These are phyloP conservation scores for Kobus ellipsiprymnus DNA, from an alignment of 2,113 vertebrate genomes.

Conservation along the genomic window DNA sequence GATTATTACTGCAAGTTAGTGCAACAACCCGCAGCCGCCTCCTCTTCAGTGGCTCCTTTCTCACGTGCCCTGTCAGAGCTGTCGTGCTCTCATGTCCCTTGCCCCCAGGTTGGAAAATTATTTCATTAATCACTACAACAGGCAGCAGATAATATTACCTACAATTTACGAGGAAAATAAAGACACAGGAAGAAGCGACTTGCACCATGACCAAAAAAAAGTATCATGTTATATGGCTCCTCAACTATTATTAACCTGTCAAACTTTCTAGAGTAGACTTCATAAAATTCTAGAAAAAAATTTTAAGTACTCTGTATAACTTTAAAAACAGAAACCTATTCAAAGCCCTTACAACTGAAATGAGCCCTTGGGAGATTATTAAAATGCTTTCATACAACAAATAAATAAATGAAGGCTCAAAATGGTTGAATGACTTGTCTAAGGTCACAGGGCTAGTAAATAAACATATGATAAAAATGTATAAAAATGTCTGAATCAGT, in stretches of 20 bases:
- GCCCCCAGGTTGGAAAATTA: not conserved
- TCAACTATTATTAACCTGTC: not conserved
- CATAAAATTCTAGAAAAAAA: not conserved
- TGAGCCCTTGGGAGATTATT: not conserved
- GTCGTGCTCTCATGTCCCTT: not conserved
- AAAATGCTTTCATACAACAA: not conserved
- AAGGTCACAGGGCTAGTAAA: not conserved
- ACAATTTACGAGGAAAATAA: not conserved
- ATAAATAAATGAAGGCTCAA: not conserved
- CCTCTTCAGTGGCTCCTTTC: not conserved
- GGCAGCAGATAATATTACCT: not conserved
- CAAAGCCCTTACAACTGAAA: not conserved
- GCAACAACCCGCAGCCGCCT: not conserved
- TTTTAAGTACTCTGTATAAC: not conserved
- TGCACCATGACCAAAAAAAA: not conserved
- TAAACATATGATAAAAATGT: not conserved
- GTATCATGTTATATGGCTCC: not conserved
- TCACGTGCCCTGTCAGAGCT: fast-evolving
- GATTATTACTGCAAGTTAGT: too few relatives aligned
- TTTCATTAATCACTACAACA: not conserved
- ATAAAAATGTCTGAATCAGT: not conserved
- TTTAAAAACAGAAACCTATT: not conserved
- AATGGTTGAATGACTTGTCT: not conserved
- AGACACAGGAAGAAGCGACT: not conserved
- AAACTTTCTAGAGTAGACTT: not conserved